Evolutionary conservation across 2,888 invertebrate species (phyloP).

Genomic region (Stenichneumon culpator): DNA sequence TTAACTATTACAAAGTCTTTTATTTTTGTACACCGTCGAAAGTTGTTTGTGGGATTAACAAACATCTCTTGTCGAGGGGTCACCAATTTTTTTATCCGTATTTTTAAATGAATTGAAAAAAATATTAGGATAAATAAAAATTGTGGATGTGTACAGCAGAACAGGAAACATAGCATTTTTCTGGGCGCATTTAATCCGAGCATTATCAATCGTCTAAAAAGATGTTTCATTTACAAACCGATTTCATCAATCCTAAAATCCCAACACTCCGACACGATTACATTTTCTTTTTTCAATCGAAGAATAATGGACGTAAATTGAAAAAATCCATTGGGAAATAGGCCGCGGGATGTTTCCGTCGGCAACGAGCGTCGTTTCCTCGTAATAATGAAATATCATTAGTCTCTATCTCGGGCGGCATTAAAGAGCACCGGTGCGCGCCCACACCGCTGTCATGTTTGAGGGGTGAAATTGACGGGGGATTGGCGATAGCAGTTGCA

Average conservation of each 20-base stretch:
- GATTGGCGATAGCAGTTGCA: constrained; percentile 16
- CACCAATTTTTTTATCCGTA: too few relatives aligned
- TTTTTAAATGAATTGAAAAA: too few relatives aligned
- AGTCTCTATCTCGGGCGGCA: constrained; percentile 9
- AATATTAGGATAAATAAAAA: too few relatives aligned
- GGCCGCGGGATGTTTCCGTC: not conserved
- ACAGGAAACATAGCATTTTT: too few relatives aligned
- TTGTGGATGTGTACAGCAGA: too few relatives aligned
- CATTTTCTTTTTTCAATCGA: not conserved
- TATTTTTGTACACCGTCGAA: too few relatives aligned
- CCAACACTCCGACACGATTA: not conserved
- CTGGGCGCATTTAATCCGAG: too few relatives aligned
- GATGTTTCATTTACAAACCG: not conserved
- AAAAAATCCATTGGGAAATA: not conserved
- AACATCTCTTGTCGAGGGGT: too few relatives aligned
- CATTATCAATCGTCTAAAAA: not conserved
- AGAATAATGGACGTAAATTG: not conserved
- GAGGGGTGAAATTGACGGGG: constrained; percentile 42
- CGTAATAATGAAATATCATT: constrained; percentile 41
- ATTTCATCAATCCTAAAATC: not conserved
- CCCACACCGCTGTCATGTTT: constrained; percentile 35
- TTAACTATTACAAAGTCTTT: constrained; percentile 29
- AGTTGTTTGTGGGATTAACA: too few relatives aligned
- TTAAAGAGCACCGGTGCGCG: constrained; percentile 4
- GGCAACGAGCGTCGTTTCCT: constrained; percentile 21